Conservation (phyloP, 2,888 invertebrate genomes). For the Eilema sororculum region DNA sequence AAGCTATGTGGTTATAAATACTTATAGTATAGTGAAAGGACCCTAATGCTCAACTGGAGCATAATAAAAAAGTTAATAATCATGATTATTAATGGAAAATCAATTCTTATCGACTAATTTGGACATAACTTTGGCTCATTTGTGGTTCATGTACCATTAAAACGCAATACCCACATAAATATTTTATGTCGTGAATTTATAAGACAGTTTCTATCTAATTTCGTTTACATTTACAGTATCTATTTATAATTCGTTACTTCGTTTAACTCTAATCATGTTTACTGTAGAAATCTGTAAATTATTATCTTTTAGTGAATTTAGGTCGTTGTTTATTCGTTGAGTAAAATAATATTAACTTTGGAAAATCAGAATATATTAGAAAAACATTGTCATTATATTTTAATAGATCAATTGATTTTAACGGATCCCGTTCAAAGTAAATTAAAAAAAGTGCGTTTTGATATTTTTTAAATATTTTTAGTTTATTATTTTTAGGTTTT, state of each 20-base stretch:
- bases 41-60: not conserved
- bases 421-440: no score
- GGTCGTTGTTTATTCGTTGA: not conserved
- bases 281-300: slow-evolving; percentile 1
- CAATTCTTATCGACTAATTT: slow-evolving; percentile 19
- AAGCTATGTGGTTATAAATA: not conserved
- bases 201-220: slow-evolving; percentile 1
- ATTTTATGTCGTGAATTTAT: slow-evolving; percentile 8
- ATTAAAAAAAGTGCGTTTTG: no score
- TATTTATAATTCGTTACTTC: not conserved
- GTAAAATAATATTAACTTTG: not conserved
- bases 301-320: not conserved
- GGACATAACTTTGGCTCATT: slow-evolving; percentile 19
- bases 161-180: slow-evolving; percentile 7
- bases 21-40: not conserved
- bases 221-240: not conserved
- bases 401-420: no score
- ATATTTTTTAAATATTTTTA: no score
- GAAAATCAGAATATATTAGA: not conserved
- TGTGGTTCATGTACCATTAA: slow-evolving; percentile 11
- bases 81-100: slow-evolving; percentile 16
- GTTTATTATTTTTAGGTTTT: no score
- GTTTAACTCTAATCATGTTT: not conserved
- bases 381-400: no score
- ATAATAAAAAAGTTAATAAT: slow-evolving; percentile 5